Conservation (phyloP, 2,888 invertebrate species). For the Caenorhabditis becei region DNA sequence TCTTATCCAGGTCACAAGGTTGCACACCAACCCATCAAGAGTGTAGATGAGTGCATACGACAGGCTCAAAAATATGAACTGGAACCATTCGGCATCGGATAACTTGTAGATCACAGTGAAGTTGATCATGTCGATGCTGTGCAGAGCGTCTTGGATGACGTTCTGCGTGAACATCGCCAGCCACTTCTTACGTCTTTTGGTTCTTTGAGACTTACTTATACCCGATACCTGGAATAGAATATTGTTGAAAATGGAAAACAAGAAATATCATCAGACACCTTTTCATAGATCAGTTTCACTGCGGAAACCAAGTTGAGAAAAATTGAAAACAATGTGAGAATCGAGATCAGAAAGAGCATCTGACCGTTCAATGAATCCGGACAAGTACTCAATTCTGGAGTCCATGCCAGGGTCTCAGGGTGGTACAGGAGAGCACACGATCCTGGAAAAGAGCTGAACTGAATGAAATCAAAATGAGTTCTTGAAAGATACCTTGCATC, state of each 20-base stretch:
- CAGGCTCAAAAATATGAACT: slow-evolving; percentile 31
- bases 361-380: slow-evolving; percentile 29
- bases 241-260: not conserved
- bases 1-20: not conserved
- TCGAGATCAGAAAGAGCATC: slow-evolving; percentile 4
- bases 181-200: slow-evolving; percentile 22
- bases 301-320: not conserved
- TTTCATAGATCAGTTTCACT: slow-evolving; percentile 5
- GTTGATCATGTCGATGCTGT: slow-evolving; percentile 38
- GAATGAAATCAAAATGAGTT: too few relatives aligned
- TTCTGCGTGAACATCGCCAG: slow-evolving; percentile 38
- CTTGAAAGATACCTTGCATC: too few relatives aligned
- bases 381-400: slow-evolving; percentile 24
- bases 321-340: slow-evolving; percentile 14
- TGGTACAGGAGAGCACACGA: slow-evolving; percentile 32
- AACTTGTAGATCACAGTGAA: slow-evolving; percentile 10
- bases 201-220: slow-evolving; percentile 15
- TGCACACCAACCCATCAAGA: slow-evolving; percentile 36
- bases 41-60: slow-evolving; percentile 34
- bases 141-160: slow-evolving; percentile 46
- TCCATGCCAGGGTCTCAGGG: slow-evolving; percentile 42
- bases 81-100: slow-evolving; percentile 24
- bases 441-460: not conserved
- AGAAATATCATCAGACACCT: not conserved
- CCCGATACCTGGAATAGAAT: slow-evolving; percentile 15